Evolutionary conservation across 1,140 invertebrate species (phyloP), one percentile per base, ranked within the genome.

Genomic region (Hormaphis cornu): DNA sequence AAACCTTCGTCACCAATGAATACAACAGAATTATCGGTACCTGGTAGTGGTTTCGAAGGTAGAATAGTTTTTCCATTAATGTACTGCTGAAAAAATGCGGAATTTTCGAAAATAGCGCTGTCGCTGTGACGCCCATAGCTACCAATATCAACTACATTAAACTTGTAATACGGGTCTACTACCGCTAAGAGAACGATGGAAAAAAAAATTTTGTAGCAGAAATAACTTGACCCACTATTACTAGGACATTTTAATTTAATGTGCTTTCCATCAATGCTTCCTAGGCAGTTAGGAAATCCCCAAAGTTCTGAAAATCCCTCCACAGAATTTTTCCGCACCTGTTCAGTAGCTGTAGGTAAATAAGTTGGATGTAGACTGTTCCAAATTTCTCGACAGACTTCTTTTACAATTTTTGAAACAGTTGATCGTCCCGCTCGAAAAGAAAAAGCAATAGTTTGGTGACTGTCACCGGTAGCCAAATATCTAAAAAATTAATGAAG

Each of bases 291-390:
- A 61, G 58, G 58, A 40, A 61, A 61, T 5, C 24, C 16, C n/a
- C 24, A 18, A 26, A n/a, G 8, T 18, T 40, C 16, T 30, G 26
- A 18, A 61, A 61, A 61, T 30, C 58, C 58, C 12, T 61, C 58
- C 8, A 30, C 58, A 61, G 30, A 33, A 33, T 33, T 9, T 33
- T 6, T 9, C 30, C 30, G 9, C 9, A 33, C 9, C 35, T 71
- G 56, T n/a, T 46, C 46, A 37, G 70, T 56, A 71, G 54, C 44
- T 46, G 73, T 69, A 53, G 76, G 53, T 63, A 73, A 74, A n/a
- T n/a, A n/a, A 12, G 54, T 40, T 22, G 72, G 73, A 30, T 72
- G 70, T 58, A 74, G 73, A 61, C 44, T 28, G 10, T 70, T 56
- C 70, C 70, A 71, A 61, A 69, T 69, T 56, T 35, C 69, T 18